Conservation (phyloP, 2,888 invertebrate genomes). For the Eurytoma californica region DNA sequence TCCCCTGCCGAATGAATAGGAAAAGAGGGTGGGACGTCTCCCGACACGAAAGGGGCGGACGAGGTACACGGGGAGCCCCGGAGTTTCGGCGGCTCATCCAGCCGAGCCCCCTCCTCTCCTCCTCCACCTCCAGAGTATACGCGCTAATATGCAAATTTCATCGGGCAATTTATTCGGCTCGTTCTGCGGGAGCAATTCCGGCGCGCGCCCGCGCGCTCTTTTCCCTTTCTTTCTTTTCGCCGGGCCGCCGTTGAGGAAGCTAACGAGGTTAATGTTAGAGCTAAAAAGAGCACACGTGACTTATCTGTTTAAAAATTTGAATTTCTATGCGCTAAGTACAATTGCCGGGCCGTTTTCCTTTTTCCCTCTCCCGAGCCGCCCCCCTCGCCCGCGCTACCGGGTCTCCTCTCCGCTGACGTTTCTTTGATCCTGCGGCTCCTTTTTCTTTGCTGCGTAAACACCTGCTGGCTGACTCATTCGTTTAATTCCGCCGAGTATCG, state of each 20-base stretch:
- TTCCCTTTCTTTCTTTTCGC: constrained; percentile 50
- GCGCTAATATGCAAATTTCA: constrained; percentile 58
- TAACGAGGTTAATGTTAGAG: constrained; percentile 55
- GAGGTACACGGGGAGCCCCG: constrained; percentile 35
- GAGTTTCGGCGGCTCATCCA: constrained; percentile 2
- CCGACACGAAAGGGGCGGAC: constrained; percentile 57
- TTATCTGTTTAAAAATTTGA: constrained; percentile 57
- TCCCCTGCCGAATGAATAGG: constrained; percentile 48
- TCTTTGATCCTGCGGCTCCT: too few species aligned
- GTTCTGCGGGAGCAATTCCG: constrained; percentile 54
- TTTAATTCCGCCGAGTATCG: too few species aligned
- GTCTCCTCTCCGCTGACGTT: too few species aligned
- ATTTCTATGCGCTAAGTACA: constrained; percentile 56
- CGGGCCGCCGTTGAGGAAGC: constrained; percentile 38
- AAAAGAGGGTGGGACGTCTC: constrained; percentile 45
- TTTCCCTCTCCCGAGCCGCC: not conserved
- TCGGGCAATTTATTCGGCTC: constrained; percentile 57
- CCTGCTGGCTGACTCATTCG: too few species aligned
- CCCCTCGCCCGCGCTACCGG: not conserved
- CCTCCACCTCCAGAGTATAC: constrained; percentile 37
- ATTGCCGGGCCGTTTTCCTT: constrained; percentile 37
- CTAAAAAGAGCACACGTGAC: constrained; percentile 56
- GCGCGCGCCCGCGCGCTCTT: constrained; percentile 37
- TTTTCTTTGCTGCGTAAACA: too few species aligned
- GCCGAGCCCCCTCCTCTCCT: not conserved